Evolutionary conservation across 64 coral and sea anemone genomes (phyloP).

Genomic region (Montipora cactus): DNA sequence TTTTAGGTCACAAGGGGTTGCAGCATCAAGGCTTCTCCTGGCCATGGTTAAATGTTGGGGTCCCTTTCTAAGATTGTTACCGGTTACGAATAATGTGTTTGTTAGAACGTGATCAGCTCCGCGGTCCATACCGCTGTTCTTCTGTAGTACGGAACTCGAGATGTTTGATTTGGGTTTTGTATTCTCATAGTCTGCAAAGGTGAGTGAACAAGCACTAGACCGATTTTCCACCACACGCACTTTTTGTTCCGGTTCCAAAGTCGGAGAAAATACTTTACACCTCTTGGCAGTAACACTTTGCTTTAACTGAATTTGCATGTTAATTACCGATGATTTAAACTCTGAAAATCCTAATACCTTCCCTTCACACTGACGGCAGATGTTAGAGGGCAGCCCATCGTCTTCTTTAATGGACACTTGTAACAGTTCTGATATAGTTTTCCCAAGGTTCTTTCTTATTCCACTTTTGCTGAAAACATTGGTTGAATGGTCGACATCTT

Average conservation of each 20-base stretch:
- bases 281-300: neutral
- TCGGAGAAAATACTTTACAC: neutral
- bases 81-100: too few relatives aligned
- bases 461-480: slow-evolving; percentile 9
- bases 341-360: neutral
- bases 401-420: neutral
- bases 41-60: too few relatives aligned
- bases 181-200: neutral
- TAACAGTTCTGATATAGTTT: neutral
- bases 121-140: too few relatives aligned
- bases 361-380: slow-evolving; percentile 5
- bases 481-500: neutral
- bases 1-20: too few relatives aligned
- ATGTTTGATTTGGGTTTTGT: too few relatives aligned
- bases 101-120: too few relatives aligned
- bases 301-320: neutral
- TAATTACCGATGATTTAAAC: neutral
- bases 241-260: neutral
- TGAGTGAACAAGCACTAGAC: neutral
- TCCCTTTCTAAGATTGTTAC: too few relatives aligned
- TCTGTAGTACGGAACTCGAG: too few relatives aligned
- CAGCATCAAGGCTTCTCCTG: too few relatives aligned
- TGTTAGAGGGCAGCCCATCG: neutral
- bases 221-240: neutral
- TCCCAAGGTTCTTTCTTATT: neutral